These are phyloP conservation scores for Eupelmus urozonus DNA, from an alignment of 2,888 invertebrate species.

Conservation along the genomic window DNA sequence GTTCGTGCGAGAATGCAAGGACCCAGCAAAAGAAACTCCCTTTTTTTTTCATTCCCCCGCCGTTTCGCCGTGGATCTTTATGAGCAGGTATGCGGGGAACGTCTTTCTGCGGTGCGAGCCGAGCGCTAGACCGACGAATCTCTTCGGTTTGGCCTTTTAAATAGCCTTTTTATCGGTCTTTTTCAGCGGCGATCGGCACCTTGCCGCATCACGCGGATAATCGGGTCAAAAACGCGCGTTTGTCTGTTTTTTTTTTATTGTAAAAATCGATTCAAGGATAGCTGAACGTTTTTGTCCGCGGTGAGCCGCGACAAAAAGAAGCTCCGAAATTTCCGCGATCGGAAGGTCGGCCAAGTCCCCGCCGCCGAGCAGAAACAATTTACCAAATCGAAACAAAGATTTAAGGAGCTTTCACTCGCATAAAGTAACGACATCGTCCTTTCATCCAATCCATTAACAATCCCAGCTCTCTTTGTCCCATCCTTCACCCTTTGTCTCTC, in stretches of 20 bases:
- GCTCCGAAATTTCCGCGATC: no score
- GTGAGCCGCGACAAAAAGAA: no score
- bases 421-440: no score
- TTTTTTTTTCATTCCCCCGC: conserved; percentile 28
- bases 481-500: conserved; percentile 22
- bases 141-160: conserved; percentile 37
- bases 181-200: no score
- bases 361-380: no score
- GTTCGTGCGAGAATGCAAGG: conserved; percentile 62
- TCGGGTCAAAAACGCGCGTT: conserved; percentile 23
- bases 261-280: not conserved
- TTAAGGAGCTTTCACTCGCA: no score
- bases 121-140: not conserved
- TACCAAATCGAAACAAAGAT: no score
- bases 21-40: conserved; percentile 49
- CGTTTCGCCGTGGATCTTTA: conserved; percentile 11
- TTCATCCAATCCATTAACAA: no score
- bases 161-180: not conserved
- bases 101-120: not conserved
- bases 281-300: no score
- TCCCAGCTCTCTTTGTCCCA: not conserved
- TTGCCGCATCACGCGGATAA: conserved; percentile 21
- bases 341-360: no score
- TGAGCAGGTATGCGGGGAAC: conserved; percentile 17
- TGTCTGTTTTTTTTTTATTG: not conserved